Conservation (phyloP, 35 echinoderm and acorn worm species). For the Eucidaris tribuloides region DNA sequence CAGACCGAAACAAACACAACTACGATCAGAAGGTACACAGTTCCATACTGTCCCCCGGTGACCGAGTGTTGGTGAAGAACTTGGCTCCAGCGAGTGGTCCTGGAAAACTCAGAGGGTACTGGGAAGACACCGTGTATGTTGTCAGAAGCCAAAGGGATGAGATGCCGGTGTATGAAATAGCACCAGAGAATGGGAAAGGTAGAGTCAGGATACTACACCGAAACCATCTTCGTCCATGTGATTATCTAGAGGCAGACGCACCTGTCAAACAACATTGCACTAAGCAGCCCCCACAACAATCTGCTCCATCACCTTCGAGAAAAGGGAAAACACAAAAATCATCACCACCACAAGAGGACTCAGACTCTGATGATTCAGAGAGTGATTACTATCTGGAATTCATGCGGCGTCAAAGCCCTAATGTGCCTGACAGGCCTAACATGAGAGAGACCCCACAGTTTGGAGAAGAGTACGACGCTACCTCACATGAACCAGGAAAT, state of each 20-base stretch:
- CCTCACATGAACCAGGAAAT: neutral
- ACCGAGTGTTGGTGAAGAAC: constrained; percentile 31
- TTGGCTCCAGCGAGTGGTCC: constrained; percentile 8
- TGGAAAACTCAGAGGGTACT: constrained; percentile 32
- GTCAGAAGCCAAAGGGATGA: neutral
- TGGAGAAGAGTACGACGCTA: neutral
- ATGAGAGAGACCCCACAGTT: neutral
- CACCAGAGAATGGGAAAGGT: constrained; percentile 23
- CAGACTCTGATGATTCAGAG: neutral
- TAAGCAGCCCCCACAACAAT: neutral
- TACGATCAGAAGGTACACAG: neutral
- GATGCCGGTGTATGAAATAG: constrained; percentile 39
- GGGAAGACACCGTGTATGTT: constrained; percentile 10
- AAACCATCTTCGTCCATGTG: constrained; percentile 28
- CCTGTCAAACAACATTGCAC: neutral
- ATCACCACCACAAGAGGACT: neutral
- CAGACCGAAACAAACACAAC: neutral
- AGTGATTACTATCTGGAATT: neutral
- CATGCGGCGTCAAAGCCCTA: neutral
- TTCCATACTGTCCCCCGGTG: constrained; percentile 3
- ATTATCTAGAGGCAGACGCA: neutral
- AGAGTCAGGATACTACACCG: constrained; percentile 6
- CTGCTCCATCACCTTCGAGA: neutral
- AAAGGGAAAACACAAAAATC: neutral
- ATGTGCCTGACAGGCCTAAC: neutral